Percentiles rank a stretch among this genome's conserved stretches.
These are phyloP conservation scores for Caranx melampygus DNA, from an alignment of 2,113 vertebrate genomes.

Conservation along the genomic window DNA sequence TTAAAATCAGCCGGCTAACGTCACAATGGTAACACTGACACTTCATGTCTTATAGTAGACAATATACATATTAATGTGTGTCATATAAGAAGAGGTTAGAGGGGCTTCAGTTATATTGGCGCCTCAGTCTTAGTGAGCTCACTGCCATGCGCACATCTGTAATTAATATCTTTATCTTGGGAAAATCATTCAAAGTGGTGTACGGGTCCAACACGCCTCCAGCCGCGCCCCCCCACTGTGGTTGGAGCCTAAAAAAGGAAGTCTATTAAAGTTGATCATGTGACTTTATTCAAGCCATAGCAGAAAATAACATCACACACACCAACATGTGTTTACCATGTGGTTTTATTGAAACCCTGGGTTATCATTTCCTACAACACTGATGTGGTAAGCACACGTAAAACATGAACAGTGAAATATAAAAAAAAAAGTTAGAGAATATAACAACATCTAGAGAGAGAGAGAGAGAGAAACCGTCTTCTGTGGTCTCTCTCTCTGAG, in stretches of 20 bases:
- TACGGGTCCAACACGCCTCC: background rate
- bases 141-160: too few relatives aligned
- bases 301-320: slow-evolving; percentile 7
- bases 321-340: slow-evolving; percentile 43
- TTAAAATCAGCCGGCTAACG: too few relatives aligned
- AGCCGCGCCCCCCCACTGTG: background rate
- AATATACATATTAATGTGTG: too few relatives aligned
- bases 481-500: slow-evolving; percentile 10
- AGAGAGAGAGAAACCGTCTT: background rate
- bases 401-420: slow-evolving; percentile 39
- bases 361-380: slow-evolving; percentile 63
- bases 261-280: background rate
- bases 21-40: background rate
- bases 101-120: too few relatives aligned
- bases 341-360: slow-evolving; percentile 77
- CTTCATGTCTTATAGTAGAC: too few relatives aligned
- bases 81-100: too few relatives aligned
- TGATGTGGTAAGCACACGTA: slow-evolving; percentile 54
- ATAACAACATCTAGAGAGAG: slow-evolving; percentile 23
- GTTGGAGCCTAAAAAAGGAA: background rate
- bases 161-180: too few relatives aligned
- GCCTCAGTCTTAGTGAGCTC: too few relatives aligned
- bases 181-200: too few relatives aligned
- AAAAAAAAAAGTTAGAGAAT: slow-evolving; percentile 47
- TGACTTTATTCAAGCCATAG: background rate